phyloP scores from a whole-genome alignment of 2,888 invertebrate genomes.

The Desoria tigrina region DNA sequence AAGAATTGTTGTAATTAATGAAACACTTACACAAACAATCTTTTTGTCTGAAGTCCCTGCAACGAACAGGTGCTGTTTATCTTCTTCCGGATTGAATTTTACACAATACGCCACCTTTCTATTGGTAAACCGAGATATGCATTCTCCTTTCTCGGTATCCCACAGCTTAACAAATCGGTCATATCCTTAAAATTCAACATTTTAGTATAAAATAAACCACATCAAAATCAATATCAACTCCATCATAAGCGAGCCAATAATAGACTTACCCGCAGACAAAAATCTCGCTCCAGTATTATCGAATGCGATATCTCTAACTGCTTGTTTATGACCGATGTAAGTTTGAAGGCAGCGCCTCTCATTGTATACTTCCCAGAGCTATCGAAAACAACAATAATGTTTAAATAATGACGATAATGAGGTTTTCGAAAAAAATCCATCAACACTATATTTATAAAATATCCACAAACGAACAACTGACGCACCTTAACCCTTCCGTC shows the following conservation, averaged over 20 bases:
- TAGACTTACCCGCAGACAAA: conserved; percentile 84
- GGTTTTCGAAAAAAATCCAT: background rate
- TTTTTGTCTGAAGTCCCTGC: conserved; percentile 99
- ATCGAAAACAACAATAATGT: conserved; percentile 6
- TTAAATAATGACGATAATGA: conserved; percentile 1
- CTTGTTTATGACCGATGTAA: conserved; percentile 94
- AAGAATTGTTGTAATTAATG: no score
- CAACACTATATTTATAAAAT: no score
- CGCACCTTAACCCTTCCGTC: conserved; percentile 88
- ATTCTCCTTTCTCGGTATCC: conserved; percentile 96
- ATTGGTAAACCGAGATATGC: conserved; percentile 84
- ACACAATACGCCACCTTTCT: conserved; percentile 97
- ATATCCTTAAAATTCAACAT: conserved; percentile 64
- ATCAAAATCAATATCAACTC: no score
- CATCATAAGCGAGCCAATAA: no score
- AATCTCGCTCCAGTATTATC: conserved; percentile 92
- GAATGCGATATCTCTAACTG: conserved; percentile 93
- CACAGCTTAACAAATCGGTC: conserved; percentile 97
- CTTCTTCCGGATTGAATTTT: conserved; percentile 95
- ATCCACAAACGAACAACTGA: background rate
- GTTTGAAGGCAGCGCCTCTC: conserved; percentile 89
- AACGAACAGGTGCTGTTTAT: conserved; percentile 96
- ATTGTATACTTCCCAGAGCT: conserved; percentile 98
- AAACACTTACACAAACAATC: conserved; percentile 88
- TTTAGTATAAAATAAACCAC: background rate